Conservation (phyloP, 92 coral and sea anemone species). For the Hydrozoanthus gracilis region DNA sequence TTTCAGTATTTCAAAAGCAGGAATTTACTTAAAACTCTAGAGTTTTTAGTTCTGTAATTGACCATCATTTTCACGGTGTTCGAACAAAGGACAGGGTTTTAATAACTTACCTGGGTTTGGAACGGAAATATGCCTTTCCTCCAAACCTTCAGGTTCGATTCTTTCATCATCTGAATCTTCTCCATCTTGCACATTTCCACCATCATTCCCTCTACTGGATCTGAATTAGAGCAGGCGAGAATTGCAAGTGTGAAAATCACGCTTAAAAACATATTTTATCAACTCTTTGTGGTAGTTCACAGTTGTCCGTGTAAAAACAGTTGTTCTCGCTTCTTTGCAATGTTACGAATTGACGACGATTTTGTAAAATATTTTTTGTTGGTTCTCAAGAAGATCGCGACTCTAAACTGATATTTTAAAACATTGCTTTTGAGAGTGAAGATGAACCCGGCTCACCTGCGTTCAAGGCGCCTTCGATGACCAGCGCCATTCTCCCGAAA, state of each 20-base stretch:
- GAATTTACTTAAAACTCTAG: constrained; percentile 10
- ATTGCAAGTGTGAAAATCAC: constrained; percentile 75
- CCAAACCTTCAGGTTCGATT: constrained; percentile 17
- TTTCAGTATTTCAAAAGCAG: background rate
- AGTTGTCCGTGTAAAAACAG: constrained; percentile 75
- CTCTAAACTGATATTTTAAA: background rate
- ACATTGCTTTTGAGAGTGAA: no score
- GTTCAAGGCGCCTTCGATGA: constrained; percentile 88
- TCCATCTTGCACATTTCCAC: constrained; percentile 21
- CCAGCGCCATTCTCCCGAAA: constrained; percentile 99
- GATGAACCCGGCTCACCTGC: constrained; percentile 64
- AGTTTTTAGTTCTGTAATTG: constrained; percentile 22
- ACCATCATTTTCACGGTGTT: background rate
- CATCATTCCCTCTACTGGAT: constrained; percentile 42
- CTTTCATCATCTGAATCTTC: constrained; percentile 50
- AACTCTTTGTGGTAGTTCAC: constrained; percentile 69
- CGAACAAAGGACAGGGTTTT: constrained; percentile 20
- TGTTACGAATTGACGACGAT: constrained; percentile 5
- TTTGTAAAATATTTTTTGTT: background rate
- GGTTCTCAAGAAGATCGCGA: no score
- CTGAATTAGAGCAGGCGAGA: constrained; percentile 63
- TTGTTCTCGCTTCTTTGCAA: constrained; percentile 58
- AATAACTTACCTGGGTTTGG: constrained; percentile 23
- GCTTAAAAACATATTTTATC: constrained; percentile 53
- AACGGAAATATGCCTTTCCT: constrained; percentile 25